phyloP scores from a whole-genome alignment of 2,113 vertebrate genomes.

The Gorsachius goisagi region DNA sequence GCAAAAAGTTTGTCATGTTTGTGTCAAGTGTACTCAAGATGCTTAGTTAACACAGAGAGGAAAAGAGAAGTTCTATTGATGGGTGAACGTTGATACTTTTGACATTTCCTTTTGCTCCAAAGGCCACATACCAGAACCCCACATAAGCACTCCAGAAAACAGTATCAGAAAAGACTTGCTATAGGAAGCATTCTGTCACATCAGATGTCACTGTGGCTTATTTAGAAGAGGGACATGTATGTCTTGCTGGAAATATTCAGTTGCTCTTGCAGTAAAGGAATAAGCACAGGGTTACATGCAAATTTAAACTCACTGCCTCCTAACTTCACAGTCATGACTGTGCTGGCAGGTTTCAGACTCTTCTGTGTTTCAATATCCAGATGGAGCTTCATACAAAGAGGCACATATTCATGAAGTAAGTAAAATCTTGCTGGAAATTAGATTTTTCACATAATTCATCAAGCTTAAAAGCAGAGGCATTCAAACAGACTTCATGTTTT shows the following conservation, averaged over 20 bases:
- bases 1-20: background rate
- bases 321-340: background rate
- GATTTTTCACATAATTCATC: background rate
- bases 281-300: background rate
- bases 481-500: background rate
- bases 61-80: background rate
- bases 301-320: background rate
- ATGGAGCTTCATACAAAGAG: background rate
- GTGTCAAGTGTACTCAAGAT: fast-evolving
- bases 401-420: background rate
- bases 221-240: background rate
- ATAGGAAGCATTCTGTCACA: background rate
- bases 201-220: background rate
- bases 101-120: background rate
- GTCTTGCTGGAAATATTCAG: background rate
- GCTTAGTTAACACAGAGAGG: background rate
- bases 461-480: background rate
- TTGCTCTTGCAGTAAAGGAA: background rate
- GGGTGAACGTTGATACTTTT: background rate
- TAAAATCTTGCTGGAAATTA: background rate
- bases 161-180: background rate
- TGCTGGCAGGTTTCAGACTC: background rate
- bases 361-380: background rate
- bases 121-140: background rate
- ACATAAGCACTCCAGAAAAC: background rate